Evolutionary conservation across 2,113 vertebrate species (phyloP), one percentile per base, ranked within the genome.

Genomic region (Hassar affinis): DNA sequence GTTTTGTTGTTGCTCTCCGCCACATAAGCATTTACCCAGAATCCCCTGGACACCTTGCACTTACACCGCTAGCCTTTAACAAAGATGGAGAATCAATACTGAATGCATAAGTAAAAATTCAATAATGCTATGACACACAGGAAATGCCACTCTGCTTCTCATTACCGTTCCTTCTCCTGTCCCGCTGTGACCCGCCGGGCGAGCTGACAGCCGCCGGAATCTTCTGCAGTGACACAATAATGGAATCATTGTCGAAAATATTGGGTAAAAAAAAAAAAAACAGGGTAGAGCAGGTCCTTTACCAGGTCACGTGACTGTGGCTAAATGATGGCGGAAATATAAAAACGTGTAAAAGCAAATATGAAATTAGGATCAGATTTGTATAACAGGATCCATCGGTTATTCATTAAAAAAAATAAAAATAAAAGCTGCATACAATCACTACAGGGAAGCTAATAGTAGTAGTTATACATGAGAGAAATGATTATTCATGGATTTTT

Each of bases 1-100:
- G 71, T 64, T 83, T 51, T 62, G 57, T 64, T 76, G 45, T 83
- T 59, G 33, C 45, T 61, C 71, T 69, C 56, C 18, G 54, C 38
- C 80, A 82, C 69, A 75, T 33, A 49, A 80, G 78, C 78, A 52
- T 80, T 80, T 80, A 80, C 47, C 61, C 59, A 66, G 45, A 80
- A 75, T 78, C 75, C 61, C 57, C 72, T 52, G 59, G 47, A 77
- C 72, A 68, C 82, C 49, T 33, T 33, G 17, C 47, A 68, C 61
- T 82, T 69, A 49, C 56, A 75, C 38, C 38, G 49, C 82, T 47
- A 56, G 75, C 64, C 59, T 27, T 57, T 69, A 84, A 17, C 51
- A 71, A 71, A 78, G 61, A 54, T 78, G n/a, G 47, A 83, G 82
- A 78, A 84, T 77, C 82, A 35, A 78, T 57, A 57, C 61, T 11